These are phyloP conservation scores for Albula glossodonta DNA, from an alignment of 2,113 vertebrate species.

Conservation along the genomic window DNA sequence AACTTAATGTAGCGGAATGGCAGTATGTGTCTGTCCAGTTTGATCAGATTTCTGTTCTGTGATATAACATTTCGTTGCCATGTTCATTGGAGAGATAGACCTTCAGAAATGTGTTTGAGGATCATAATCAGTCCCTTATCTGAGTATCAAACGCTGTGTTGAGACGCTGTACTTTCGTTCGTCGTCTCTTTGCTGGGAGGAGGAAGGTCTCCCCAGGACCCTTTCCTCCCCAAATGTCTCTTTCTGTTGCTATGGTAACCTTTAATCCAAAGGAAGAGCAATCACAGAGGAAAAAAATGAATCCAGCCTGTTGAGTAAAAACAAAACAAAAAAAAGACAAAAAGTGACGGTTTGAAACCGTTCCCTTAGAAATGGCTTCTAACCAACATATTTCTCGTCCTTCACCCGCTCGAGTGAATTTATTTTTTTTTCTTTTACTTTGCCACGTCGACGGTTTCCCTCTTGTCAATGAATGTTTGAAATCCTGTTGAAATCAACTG, in stretches of 20 bases:
- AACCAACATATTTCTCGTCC: not conserved
- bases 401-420: not conserved
- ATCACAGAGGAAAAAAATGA: not conserved
- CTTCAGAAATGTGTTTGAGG: conserved; percentile 52
- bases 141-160: not conserved
- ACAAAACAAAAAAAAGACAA: not conserved
- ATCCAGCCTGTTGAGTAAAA: not conserved
- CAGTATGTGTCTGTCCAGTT: not conserved
- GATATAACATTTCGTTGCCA: not conserved
- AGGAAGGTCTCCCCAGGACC: too few relatives aligned
- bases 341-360: not conserved
- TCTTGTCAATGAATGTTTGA: too few relatives aligned
- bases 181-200: not conserved
- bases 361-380: not conserved
- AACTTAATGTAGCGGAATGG: not conserved
- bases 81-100: not conserved
- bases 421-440: not conserved
- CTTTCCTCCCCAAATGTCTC: not conserved
- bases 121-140: conserved; percentile 35
- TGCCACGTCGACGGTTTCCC: too few relatives aligned
- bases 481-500: too few relatives aligned
- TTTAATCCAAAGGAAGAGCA: not conserved
- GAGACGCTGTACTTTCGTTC: too few relatives aligned
- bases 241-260: not conserved
- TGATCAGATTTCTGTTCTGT: not conserved